Conservation (phyloP, 2,113 vertebrate species). For the Centropristis striata region DNA sequence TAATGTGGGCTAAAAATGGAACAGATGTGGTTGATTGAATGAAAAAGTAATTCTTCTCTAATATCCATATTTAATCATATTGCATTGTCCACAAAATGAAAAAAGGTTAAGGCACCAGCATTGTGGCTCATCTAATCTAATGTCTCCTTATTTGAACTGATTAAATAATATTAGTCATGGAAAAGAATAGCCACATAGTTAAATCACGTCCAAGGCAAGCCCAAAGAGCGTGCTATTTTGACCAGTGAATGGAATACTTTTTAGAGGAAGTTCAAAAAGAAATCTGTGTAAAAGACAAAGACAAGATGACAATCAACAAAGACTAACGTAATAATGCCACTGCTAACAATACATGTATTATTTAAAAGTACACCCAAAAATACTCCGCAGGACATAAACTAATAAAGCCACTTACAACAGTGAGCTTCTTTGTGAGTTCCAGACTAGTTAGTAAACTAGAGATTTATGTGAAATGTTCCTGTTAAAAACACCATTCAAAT, state of each 20-base stretch:
- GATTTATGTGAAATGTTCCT: constrained; percentile 25
- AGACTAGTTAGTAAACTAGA: constrained; percentile 22
- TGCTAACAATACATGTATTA: constrained; percentile 3
- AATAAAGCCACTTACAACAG: constrained; percentile 45
- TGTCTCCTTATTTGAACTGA: constrained; percentile 2
- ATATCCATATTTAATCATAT: too few species aligned
- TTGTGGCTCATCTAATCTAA: constrained; percentile 11
- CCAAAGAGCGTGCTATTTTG: neutral
- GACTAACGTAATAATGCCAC: constrained; percentile 1
- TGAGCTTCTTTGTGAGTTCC: constrained; percentile 59
- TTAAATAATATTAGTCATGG: constrained; percentile 4
- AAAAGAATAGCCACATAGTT: constrained; percentile 3
- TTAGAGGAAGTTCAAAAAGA: neutral
- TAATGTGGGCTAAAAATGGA: neutral
- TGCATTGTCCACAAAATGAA: too few species aligned
- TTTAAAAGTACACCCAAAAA: constrained; percentile 41
- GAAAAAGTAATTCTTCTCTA: neutral
- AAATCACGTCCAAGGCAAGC: neutral
- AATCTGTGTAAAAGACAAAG: neutral
- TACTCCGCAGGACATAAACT: constrained; percentile 41
- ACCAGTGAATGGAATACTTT: neutral
- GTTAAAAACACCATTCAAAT: constrained; percentile 13
- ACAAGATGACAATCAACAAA: neutral
- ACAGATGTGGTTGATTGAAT: neutral
- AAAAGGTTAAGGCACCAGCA: neutral